phyloP scores from a whole-genome alignment of 2,797 vertebrate species.

The Aldrovandia affinis region DNA sequence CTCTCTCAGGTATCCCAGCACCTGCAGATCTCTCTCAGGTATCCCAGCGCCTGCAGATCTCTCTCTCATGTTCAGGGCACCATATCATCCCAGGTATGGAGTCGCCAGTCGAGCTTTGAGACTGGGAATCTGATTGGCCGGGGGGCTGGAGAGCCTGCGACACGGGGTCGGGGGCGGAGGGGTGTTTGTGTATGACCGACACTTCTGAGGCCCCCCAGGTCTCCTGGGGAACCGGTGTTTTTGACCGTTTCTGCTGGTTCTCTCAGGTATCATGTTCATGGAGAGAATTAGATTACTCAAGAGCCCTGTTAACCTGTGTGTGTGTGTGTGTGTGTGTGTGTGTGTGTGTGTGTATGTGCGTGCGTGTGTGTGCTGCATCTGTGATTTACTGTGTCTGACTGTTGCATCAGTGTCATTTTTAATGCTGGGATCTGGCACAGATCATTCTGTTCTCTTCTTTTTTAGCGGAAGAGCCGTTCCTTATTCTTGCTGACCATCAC shows the following conservation, averaged over 20 bases:
- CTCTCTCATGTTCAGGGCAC: too few relatives aligned
- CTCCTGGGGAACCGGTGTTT: too few relatives aligned
- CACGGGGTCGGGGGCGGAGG: background rate
- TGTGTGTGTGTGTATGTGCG: too few relatives aligned
- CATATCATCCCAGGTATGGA: too few relatives aligned
- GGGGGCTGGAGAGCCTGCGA: too few relatives aligned
- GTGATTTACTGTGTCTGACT: background rate
- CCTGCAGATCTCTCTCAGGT: too few relatives aligned
- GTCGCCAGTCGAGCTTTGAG: too few relatives aligned
- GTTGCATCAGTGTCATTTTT: background rate
- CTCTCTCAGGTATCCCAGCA: too few relatives aligned
- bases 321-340: too few relatives aligned
- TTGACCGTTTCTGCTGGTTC: background rate
- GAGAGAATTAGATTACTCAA: background rate
- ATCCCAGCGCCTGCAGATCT: too few relatives aligned
- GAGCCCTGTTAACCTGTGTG: background rate
- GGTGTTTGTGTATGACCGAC: background rate
- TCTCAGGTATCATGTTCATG: background rate
- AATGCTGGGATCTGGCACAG: background rate
- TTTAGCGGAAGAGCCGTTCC: slow-evolving; percentile 94
- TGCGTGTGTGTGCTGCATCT: background rate
- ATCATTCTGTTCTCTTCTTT: slow-evolving; percentile 40
- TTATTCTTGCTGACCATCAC: slow-evolving; percentile 97
- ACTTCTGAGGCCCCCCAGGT: background rate
- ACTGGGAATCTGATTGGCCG: too few relatives aligned